Base-by-base conservation (phyloP, 1,140 invertebrate genomes). In the Leptonema lineaticorne region DNA sequence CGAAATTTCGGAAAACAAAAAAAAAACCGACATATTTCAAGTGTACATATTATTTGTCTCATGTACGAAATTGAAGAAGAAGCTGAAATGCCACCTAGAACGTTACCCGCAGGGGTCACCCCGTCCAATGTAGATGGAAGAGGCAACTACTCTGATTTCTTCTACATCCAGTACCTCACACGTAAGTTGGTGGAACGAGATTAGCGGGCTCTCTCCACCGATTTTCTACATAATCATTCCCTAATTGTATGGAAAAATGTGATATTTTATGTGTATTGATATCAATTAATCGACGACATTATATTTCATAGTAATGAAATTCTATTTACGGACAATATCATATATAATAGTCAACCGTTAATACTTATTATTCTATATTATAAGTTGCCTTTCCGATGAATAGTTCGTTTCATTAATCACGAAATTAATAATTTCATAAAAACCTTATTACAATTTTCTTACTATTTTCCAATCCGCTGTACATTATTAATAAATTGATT, bases 121-220 rank as follows among this genome's bases (percentile, higher is more conserved):
- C 68, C 71, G 20, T 58, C 71, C 46, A 68, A 62, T 85, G 73
- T 82, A 86, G 86, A 84, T 78, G 82, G 83, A 76, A 87, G 84
- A 79, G 82, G 83, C 75, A 87, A 87, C 82, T 86, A 85, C 82
- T 86, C 86, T 73, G 85, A 86, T 81, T 85, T 85, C 81, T 82
- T 85, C 71, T 87, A 85, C 81, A 86, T 87, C 79, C 85, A 86
- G 76, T 87, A 86, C 81, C 80, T 87, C 77, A 86, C 86, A 85
- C 86, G 85, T 87, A 86, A 87, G 86, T 86, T 14, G 64, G n/a
- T 29, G 26, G 37, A 37, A 50, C 37, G 57, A 22, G 45, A 59
- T 14, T 57, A 50, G n/a, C 64, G 11, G 29, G 9, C 9, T 14
- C 2, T 53, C 27, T 53, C 20, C 50, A 53, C 2, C 22, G 18